These are phyloP conservation scores for Hypothenemus hampei DNA, from an alignment of 1,140 invertebrate species.

Conservation along the genomic window DNA sequence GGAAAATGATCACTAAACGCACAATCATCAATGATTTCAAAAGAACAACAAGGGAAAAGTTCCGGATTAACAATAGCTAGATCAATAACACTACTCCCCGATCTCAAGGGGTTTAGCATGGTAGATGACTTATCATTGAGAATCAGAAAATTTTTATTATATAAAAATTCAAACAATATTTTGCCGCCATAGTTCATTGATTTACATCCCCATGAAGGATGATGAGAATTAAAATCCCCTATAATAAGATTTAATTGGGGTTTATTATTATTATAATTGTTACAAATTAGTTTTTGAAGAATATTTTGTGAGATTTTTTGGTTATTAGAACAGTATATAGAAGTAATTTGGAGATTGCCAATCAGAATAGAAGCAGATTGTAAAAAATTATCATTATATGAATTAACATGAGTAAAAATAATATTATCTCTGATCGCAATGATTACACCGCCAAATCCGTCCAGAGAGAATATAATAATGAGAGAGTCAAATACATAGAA, in stretches of 20 bases:
- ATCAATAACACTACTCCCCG: background rate
- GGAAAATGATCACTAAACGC: background rate
- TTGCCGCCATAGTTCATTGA: background rate
- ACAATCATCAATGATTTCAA: background rate
- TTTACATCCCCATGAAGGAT: background rate
- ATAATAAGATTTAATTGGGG: background rate
- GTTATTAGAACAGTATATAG: background rate
- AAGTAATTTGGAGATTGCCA: background rate
- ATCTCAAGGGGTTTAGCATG: background rate
- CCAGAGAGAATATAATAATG: no score
- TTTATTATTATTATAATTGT: background rate
- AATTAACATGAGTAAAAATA: conserved; percentile 6
- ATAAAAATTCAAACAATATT: background rate
- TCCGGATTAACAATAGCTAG: background rate
- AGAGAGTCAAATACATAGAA: no score
- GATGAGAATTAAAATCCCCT: conserved; percentile 11
- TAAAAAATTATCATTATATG: background rate
- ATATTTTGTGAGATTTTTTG: background rate
- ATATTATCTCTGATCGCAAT: conserved; percentile 11
- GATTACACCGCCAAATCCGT: conserved; percentile 20
- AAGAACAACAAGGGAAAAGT: background rate
- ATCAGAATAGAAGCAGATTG: no score
- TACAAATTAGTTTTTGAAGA: background rate
- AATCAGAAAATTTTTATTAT: background rate
- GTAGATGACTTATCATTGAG: background rate